Evolutionary conservation across 2,797 vertebrate genomes (phyloP).

Genomic region (Melanotaenia parkinsoni): DNA sequence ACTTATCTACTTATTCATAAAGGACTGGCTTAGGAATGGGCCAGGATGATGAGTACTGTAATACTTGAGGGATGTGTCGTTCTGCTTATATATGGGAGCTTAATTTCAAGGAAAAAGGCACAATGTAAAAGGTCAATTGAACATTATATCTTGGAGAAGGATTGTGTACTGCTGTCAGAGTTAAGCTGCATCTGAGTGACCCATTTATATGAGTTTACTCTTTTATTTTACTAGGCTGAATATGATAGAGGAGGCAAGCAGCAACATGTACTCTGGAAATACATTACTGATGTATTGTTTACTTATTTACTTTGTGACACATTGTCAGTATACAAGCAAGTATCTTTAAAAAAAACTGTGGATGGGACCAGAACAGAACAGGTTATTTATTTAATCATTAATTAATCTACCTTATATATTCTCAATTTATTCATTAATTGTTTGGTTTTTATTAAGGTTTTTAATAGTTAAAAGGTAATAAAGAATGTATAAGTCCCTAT

Average conservation of each 20-base stretch:
- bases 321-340: neutral
- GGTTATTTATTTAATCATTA: neutral
- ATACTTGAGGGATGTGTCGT: constrained; percentile 31
- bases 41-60: constrained; percentile 45
- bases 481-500: no score
- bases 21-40: constrained; percentile 64
- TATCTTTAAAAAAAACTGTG: neutral
- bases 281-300: neutral
- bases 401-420: neutral
- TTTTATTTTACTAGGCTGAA: constrained; percentile 6
- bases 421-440: no score
- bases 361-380: neutral
- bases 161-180: constrained; percentile 3
- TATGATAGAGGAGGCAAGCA: neutral
- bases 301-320: neutral
- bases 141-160: constrained; percentile 15
- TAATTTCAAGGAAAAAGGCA: constrained; percentile 31
- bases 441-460: no score
- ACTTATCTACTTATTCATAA: constrained; percentile 74
- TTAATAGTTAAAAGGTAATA: no score
- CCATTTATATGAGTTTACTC: neutral
- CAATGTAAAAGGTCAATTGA: constrained; percentile 12
- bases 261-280: neutral
- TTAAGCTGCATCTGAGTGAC: constrained; percentile 16
- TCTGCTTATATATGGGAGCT: constrained; percentile 41